A percentile compares a stretch with the other conserved stretches of the same genome.
Evolutionary conservation across 2,797 vertebrate species (phyloP).

Genomic region (Premnoplex brunnescens): DNA sequence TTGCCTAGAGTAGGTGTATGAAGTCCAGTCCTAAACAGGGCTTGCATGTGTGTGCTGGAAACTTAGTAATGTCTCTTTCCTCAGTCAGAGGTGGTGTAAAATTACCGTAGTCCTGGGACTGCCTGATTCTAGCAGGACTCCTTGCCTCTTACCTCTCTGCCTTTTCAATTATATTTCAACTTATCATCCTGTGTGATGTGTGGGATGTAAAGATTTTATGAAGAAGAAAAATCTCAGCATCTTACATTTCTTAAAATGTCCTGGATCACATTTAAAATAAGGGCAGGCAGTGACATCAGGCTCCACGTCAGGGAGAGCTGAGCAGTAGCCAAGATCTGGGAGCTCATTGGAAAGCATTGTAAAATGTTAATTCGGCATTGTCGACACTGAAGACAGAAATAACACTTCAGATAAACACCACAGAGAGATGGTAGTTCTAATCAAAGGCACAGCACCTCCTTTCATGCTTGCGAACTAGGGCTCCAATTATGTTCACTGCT

Average conservation of each 20-base stretch:
- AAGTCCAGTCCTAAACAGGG: background rate
- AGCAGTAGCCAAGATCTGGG: slow-evolving; percentile 43
- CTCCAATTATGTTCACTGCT: slow-evolving; percentile 67
- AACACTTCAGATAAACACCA: slow-evolving; percentile 69
- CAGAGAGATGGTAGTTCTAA: slow-evolving; percentile 59
- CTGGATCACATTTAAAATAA: slow-evolving; percentile 31
- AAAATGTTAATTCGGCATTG: slow-evolving; percentile 67
- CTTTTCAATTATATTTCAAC: background rate
- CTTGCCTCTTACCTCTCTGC: background rate
- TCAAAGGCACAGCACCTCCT: slow-evolving; percentile 66
- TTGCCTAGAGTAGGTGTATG: background rate
- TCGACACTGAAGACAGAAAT: slow-evolving; percentile 64
- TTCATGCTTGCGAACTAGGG: slow-evolving; percentile 59
- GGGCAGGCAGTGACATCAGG: slow-evolving; percentile 48
- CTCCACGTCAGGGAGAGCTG: slow-evolving; percentile 16
- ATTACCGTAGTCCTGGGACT: background rate
- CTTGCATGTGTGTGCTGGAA: background rate
- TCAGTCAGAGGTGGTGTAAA: background rate
- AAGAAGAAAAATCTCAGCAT: background rate
- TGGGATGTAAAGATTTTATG: background rate
- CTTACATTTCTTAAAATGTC: background rate
- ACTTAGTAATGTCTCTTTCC: background rate
- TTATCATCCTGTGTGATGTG: background rate
- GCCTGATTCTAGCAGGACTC: background rate
- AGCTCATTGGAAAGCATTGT: slow-evolving; percentile 64